Base-by-base conservation (phyloP, 2,113 vertebrate species). In the Podarcis cretensis region DNA sequence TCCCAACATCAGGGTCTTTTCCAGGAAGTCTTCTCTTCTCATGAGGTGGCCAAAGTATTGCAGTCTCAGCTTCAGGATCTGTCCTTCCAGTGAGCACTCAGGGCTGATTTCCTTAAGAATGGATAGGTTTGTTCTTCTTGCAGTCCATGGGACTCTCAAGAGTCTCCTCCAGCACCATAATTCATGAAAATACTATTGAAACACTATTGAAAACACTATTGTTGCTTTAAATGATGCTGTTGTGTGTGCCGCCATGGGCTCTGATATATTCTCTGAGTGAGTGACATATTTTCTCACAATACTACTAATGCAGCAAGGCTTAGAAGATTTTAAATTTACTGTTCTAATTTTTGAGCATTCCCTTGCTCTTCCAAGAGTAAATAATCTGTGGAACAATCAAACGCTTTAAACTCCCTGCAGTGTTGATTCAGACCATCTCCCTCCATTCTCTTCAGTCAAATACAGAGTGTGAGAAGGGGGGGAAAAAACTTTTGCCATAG, bases 291-390 rank as follows among this genome's bases (percentile, higher is more conserved):
- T 74, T 90, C 75, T 93, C 83, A 32, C 91, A 87, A 89, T 57
- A 93, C 76, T 16, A 71, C n/a, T 81, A 68, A 21, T 86, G 79
- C 54, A 87, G 85, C 6, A 69, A 74, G 63, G 68, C 13, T 65
- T 91, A 84, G 32, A 84, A 85, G 93, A 95, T 94, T 95, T 94
- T 91, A 94, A 92, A 95, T 85, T 92, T 89, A 76, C 92, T 94
- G 81, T 20, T 92, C 89, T 93, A 93, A 94, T 95, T 93, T 94
- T 63, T 57, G 87, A 77, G 76, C 57, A 85, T 85, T 85, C 73
- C 23, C 81, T 90, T 30, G 76, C 79, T 92, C 43, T 84, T 92
- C 89, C 66, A 90, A 94, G 87, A 79, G 91, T 94, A 92, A 95
- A 95, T 93, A 86, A 90, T 92, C 84, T 90, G n/a, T n/a, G 54